These are phyloP conservation scores for Watsonalla cultraria DNA, from an alignment of 2,888 invertebrate species.

Conservation along the genomic window DNA sequence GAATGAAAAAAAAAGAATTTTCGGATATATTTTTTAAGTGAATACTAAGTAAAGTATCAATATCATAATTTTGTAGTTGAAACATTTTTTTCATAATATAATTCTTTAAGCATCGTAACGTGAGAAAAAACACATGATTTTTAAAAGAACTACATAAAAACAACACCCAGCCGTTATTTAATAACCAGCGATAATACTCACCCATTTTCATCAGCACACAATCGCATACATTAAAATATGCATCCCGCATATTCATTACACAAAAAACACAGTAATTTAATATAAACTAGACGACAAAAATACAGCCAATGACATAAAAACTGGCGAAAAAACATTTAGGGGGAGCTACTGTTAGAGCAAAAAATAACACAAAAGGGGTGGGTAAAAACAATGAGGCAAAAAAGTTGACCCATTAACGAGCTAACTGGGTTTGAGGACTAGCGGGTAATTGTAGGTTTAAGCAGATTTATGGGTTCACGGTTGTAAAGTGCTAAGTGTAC, in stretches of 20 bases:
- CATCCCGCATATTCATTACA: slow-evolving; percentile 73
- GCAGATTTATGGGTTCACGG: slow-evolving; percentile 54
- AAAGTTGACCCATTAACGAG: slow-evolving; percentile 52
- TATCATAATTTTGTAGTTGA: too few relatives aligned
- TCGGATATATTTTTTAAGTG: too few relatives aligned
- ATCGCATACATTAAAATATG: slow-evolving; percentile 51
- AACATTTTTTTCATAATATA: too few relatives aligned
- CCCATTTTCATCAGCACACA: slow-evolving; percentile 58
- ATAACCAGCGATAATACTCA: slow-evolving; percentile 54
- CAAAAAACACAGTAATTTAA: slow-evolving; percentile 73
- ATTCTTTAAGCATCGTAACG: not conserved
- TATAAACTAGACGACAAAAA: slow-evolving; percentile 76
- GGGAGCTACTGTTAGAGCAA: slow-evolving; percentile 42
- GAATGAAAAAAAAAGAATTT: too few relatives aligned
- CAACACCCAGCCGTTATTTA: slow-evolving; percentile 27
- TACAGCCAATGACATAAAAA: slow-evolving; percentile 68
- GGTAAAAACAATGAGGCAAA: slow-evolving; percentile 62
- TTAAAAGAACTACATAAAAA: slow-evolving; percentile 21
- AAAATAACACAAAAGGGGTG: slow-evolving; percentile 60
- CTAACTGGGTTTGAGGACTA: slow-evolving; percentile 65
- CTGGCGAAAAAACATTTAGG: slow-evolving; percentile 48
- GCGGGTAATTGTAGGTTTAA: slow-evolving; percentile 65
- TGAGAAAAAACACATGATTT: slow-evolving; percentile 9
- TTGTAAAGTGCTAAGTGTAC: slow-evolving; percentile 10
- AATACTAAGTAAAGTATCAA: too few relatives aligned